Base-by-base conservation (phyloP, 2,888 invertebrate species). In the Spicauda simplicius region DNA sequence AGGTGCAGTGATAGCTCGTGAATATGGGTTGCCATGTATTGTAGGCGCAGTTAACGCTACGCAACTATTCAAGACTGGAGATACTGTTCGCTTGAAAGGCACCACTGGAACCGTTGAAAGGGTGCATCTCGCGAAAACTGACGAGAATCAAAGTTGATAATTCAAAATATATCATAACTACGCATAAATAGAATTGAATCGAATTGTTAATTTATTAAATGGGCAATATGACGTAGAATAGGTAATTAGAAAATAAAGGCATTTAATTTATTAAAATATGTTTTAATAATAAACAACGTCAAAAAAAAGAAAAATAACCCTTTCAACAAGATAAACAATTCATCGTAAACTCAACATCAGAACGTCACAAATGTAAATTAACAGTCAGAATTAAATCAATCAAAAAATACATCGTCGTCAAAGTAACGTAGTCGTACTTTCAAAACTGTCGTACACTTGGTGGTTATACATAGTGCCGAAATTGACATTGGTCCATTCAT, bases 1-100 rank as follows among this genome's bases (percentile, higher is more conserved):
- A 96, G 96, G 97, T 59, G 97, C 97, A 45, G 97, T 97, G 0
- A 96, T 97, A 54, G 97, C 97, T 0, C 91, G 97, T 71, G 97
- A 97, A 85, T 97, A 96, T 82, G 97, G 97, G 0, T 82, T 97
- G 50, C 97, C 97, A 0, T 97, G 97, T 80, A 94, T 97, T 37
- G 96, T 97, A n/a, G 97, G 96, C 48, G 96, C 95, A 0, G 86
- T 91, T 20, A 90, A 94, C 69, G 97, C 96, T 0, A 97, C 97
- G 0, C 90, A 93, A 73, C 75, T 94, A 10, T 96, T 97, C 78
- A 91, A 91, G 75, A 96, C 96, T n/a, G 97, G 97, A 0, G 95
- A 95, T 78, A 82, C 78, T 37, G 91, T 95, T 0, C 79, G 90
- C n/a, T 80, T 95, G 8, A 90, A 92, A 0, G 95, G 93, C 16